Percentiles rank a stretch among this genome's conserved stretches.
phyloP scores from a whole-genome alignment of 2,888 invertebrate genomes.

The Blera fallax region DNA sequence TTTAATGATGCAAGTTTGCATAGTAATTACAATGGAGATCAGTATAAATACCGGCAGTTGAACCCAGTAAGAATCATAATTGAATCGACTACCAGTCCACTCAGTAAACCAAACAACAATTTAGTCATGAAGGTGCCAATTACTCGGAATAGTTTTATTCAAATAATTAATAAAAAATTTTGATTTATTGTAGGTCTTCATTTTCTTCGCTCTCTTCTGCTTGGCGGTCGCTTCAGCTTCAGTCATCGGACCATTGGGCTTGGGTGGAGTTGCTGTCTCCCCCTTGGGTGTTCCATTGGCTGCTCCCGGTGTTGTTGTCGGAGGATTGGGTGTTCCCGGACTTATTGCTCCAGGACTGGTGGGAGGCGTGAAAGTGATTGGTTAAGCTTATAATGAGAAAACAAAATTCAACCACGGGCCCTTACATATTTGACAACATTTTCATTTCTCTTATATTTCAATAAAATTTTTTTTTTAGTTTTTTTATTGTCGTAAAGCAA shows the following conservation, averaged over 20 bases:
- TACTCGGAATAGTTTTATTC: no score
- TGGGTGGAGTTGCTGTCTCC: conserved; percentile 54
- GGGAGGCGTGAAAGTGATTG: conserved; percentile 52
- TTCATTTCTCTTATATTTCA: conserved; percentile 25
- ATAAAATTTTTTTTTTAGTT: conserved; percentile 31
- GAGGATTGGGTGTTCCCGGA: conserved; percentile 54
- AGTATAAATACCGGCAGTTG: conserved; percentile 34
- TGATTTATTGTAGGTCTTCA: conserved; percentile 38
- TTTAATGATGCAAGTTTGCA: conserved; percentile 51
- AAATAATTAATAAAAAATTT: background rate
- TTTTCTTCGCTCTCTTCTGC: conserved; percentile 72
- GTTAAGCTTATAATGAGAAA: background rate
- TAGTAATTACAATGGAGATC: conserved; percentile 29
- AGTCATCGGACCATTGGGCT: conserved; percentile 57
- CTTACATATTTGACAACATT: background rate
- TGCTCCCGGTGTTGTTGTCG: conserved; percentile 54
- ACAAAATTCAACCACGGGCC: background rate
- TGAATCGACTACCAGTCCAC: conserved; percentile 61
- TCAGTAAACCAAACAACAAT: conserved; percentile 29
- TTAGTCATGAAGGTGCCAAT: conserved; percentile 65
- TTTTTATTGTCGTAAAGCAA: conserved; percentile 10
- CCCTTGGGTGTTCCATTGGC: conserved; percentile 47
- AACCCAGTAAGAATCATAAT: conserved; percentile 33
- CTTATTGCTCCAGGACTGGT: conserved; percentile 46
- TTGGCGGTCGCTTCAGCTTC: conserved; percentile 67